Evolutionary conservation across 1,140 invertebrate genomes (phyloP), one percentile per base, ranked within the genome.

Genomic region (Drosophila kurseongensis): DNA sequence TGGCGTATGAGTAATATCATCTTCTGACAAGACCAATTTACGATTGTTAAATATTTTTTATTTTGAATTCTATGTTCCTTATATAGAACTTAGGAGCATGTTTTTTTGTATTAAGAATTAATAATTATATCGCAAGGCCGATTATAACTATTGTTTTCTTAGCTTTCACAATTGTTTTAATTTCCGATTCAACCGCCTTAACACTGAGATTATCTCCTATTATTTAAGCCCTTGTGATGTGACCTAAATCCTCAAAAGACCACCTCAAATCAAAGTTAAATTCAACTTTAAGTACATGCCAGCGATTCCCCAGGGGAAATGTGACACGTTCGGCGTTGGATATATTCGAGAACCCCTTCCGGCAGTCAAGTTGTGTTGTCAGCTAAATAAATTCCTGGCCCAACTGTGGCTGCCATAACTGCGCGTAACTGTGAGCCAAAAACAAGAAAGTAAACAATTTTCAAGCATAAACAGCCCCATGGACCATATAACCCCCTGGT

Each of bases 381-480:
- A 75, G 73, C 72, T 44, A 66, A 75, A 75, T 75, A 75, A 75
- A 66, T 58, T 75, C 47, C 61, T 45, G 55, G 61, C 60, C 60
- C 66, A 55, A 63, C 36, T 62, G 52, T 45, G 40, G 71, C 67
- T 51, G 61, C 35, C 65, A 68, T 66, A 68, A 68, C 36, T 66
- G 61, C 42, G 27, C 45, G 58, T 65, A 75, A 73, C 68, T 41
- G 72, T 50, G 48, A 42, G 60, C 71, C 47, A 57, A 44, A 47
- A 77, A 76, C 45, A 58, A 57, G 67, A 71, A 58, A 71, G 67
- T 71, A 71, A 71, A 71, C 67, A 71, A 71, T 77, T 77, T 77
- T 67, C 38, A 47, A 71, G 52, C 51, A 75, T 56, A 75, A 75
- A 75, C 71, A 75, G 59, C 74, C 75, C 57, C 75, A 57, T 77